Conservation (phyloP, 2,797 vertebrate species). For the Sebastiscus tertius region DNA sequence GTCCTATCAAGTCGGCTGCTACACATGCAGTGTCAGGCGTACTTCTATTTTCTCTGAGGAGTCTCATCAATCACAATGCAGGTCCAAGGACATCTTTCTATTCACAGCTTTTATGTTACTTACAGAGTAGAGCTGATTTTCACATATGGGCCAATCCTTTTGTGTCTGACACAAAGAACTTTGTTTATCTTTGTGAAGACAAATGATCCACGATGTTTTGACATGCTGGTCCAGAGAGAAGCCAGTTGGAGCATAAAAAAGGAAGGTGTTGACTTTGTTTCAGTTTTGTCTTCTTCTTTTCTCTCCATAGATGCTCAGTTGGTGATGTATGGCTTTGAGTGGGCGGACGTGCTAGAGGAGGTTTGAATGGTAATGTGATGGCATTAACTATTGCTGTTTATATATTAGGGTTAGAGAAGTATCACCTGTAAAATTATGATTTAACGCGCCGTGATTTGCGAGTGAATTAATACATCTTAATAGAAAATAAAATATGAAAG, state of each 20-base stretch:
- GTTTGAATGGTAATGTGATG: neutral
- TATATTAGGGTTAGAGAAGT: neutral
- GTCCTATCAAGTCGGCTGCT: neutral
- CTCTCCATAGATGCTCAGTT: neutral
- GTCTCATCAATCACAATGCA: constrained; percentile 46
- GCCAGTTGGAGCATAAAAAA: constrained; percentile 1
- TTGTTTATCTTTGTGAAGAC: constrained; percentile 28
- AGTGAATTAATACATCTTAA: neutral
- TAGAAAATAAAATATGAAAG: constrained; percentile 10
- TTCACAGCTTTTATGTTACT: constrained; percentile 8
- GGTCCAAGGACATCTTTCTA: constrained; percentile 30
- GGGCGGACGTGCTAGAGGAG: neutral
- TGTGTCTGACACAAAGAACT: constrained; percentile 17
- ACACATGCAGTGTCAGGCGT: constrained; percentile 4
- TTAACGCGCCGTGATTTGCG: neutral
- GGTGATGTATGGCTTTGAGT: neutral
- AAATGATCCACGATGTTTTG: neutral
- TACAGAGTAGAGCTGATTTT: constrained; percentile 26
- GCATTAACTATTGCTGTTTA: neutral
- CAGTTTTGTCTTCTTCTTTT: neutral
- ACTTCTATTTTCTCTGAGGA: constrained; percentile 8
- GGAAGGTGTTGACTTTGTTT: neutral
- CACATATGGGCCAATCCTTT: neutral
- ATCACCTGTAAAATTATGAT: neutral
- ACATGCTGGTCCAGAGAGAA: neutral